Conservation (phyloP, 1,140 invertebrate genomes). For the Argopecten irradians region DNA sequence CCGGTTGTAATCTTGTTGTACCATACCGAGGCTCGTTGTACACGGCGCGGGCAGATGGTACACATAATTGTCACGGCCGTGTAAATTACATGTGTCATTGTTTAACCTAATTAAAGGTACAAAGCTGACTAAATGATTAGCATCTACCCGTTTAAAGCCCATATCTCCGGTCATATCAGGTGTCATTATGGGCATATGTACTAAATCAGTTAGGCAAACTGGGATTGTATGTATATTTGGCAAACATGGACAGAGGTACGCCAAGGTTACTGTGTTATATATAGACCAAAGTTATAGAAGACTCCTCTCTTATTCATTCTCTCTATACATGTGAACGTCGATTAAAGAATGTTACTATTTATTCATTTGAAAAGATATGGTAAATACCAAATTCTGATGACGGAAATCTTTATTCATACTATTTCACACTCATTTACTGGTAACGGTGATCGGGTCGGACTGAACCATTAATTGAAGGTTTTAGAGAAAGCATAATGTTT, state of each 20-base stretch:
- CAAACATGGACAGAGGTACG: not conserved
- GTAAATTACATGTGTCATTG: not conserved
- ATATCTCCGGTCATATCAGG: not conserved
- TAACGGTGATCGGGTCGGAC: too few relatives aligned
- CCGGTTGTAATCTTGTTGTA: not conserved
- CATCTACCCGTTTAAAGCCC: not conserved
- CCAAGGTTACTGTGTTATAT: too few relatives aligned
- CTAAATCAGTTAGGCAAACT: not conserved
- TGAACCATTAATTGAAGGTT: too few relatives aligned
- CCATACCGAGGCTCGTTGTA: not conserved
- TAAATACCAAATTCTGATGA: too few relatives aligned
- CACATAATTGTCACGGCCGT: not conserved
- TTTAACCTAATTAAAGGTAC: not conserved
- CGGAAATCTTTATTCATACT: too few relatives aligned
- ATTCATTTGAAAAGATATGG: too few relatives aligned
- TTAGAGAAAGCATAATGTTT: too few relatives aligned
- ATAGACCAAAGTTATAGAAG: too few relatives aligned
- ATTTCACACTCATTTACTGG: too few relatives aligned
- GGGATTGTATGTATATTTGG: not conserved
- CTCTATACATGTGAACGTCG: too few relatives aligned
- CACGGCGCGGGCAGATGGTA: not conserved
- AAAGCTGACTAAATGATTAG: not conserved
- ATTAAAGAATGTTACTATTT: too few relatives aligned
- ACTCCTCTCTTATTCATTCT: too few relatives aligned
- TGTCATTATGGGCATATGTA: not conserved